Base-by-base conservation (phyloP, 2,113 vertebrate genomes). In the Nothoprocta pentlandii region DNA sequence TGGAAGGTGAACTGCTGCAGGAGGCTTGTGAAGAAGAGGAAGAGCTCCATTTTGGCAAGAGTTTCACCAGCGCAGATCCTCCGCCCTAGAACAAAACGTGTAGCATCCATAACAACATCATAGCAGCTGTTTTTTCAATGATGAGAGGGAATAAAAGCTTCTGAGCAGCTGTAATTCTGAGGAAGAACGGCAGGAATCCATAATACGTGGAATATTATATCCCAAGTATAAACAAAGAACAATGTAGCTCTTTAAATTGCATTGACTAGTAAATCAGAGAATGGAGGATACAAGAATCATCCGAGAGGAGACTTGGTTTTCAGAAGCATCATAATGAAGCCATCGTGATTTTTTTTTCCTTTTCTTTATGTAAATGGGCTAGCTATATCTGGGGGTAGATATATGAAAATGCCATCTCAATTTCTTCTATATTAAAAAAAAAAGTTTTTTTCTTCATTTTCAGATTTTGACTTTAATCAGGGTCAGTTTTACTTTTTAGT, bases 41-140 rank as follows among this genome's bases (percentile, higher is more conserved):
- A 98, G 66, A 98, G 93, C 93, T 98, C 98, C 98, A 97, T 98
- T 89, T 93, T 98, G 30, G 98, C 98, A 89, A 98, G 97, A 78
- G 96, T 95, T 77, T 98, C 98, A 9, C 98, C 98, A 0, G 95
- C 89, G 42, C 98, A 98, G 19, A 62, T 90, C n/a, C 98, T 97
- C 16, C 94, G 71, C 10, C 98, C 98, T 98, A 93, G 10, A 94
- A 88, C 0, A 1, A 93, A 73, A 49, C 16, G 7, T 23, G 84
- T 23, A 91, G 73, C 0, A 17, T 2, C 4, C 17, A 7, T 20
- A 34, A 49, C 20, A 58, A 16, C 54, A 56, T 56, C 54, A 56
- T 28, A 28, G 5, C 23, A 79, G 21, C 10, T 89, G 49, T 8
- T 69, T 39, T 32, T 75, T 68, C 58, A 53, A 1, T 8, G 83